A percentile compares a stretch with the other conserved stretches of the same genome.
These are phyloP conservation scores for Seriola dumerili DNA, from an alignment of 2,113 vertebrate genomes.

Conservation along the genomic window DNA sequence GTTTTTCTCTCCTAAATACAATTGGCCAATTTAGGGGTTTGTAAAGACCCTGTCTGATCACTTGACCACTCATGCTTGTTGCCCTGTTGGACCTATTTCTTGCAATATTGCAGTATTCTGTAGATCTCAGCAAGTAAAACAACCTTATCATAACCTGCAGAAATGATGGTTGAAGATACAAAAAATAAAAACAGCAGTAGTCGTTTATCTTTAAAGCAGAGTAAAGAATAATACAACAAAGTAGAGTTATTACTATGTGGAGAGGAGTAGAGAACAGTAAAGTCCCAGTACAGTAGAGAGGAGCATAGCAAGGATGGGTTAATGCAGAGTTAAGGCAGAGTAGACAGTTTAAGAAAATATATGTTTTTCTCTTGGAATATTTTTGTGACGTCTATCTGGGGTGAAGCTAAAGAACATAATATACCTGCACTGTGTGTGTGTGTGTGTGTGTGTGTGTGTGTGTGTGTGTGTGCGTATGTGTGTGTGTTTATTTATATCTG, in stretches of 20 bases:
- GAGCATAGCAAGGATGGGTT: background rate
- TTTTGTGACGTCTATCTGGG: background rate
- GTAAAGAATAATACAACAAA: no score
- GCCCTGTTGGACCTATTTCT: background rate
- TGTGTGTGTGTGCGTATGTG: background rate
- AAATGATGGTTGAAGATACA: background rate
- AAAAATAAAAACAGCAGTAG: no score
- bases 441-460: background rate
- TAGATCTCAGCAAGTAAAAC: background rate
- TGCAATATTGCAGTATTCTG: background rate
- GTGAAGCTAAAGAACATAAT: constrained; percentile 14
- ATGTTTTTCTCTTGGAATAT: background rate
- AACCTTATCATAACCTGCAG: background rate
- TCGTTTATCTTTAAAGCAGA: no score
- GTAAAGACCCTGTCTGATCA: background rate
- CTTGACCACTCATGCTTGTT: background rate
- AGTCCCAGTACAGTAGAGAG: background rate
- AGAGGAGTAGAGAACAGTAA: no score
- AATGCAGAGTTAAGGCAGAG: background rate
- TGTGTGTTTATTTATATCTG: background rate
- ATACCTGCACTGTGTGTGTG: background rate
- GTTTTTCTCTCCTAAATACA: no score
- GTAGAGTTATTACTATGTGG: no score
- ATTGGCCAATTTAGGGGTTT: no score
- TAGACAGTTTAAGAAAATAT: background rate